Conservation (phyloP, 1,140 invertebrate species). For the Drosophila albomicans region DNA sequence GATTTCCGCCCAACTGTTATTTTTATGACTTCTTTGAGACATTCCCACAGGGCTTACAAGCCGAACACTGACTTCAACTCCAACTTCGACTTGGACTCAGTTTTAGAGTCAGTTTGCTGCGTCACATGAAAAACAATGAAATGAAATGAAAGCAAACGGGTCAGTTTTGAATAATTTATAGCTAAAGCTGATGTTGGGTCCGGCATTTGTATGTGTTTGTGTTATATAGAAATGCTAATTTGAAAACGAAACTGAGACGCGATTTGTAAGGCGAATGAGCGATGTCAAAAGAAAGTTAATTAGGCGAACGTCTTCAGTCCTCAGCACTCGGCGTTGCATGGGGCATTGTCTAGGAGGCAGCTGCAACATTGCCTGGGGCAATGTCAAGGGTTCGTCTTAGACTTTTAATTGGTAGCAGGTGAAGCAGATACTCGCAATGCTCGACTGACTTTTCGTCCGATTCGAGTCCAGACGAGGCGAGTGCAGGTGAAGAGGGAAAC, state of each 20-base stretch:
- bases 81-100: not conserved
- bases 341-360: slow-evolving; percentile 14
- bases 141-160: slow-evolving; percentile 66
- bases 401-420: slow-evolving; percentile 63
- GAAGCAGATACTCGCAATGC: slow-evolving; percentile 43
- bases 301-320: slow-evolving; percentile 24
- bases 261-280: slow-evolving; percentile 24
- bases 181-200: slow-evolving; percentile 19
- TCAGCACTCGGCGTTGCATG: not conserved
- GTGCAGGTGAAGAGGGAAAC: slow-evolving; percentile 1
- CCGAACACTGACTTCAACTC: not conserved
- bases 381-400: slow-evolving; percentile 61
- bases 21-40: slow-evolving; percentile 74
- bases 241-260: slow-evolving; percentile 54
- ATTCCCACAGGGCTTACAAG: slow-evolving; percentile 66
- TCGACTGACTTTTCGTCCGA: slow-evolving; percentile 24
- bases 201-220: slow-evolving; percentile 24
- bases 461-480: not conserved
- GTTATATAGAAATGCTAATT: slow-evolving; percentile 67
- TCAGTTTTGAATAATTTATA: slow-evolving; percentile 77
- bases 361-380: slow-evolving; percentile 25
- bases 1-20: slow-evolving; percentile 77
- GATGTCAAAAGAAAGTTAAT: slow-evolving; percentile 76
- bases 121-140: slow-evolving; percentile 69
- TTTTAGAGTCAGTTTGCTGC: slow-evolving; percentile 45